Base-by-base conservation (phyloP, 2,888 invertebrate genomes). In the Agonum fuliginosum region DNA sequence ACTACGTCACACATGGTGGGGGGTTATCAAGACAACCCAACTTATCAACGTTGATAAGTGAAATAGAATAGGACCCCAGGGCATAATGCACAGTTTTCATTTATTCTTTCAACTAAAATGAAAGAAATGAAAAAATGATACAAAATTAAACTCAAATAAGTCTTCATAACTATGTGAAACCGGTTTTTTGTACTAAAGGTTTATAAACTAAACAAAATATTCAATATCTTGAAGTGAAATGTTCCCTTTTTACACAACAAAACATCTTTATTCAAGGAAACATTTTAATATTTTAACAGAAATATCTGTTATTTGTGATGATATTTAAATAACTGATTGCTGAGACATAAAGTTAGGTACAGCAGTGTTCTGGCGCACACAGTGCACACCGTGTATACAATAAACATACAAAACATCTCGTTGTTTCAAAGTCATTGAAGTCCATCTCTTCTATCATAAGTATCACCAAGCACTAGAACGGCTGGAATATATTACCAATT, bases 231-330 rank as follows among this genome's bases (percentile, higher is more conserved):
- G 30, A n/a, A 3, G 30, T 30, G 30, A 8, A 8, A 30, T 30
- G 30, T 30, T 30, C 30, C 30, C 30, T 3, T 30, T 30, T 30
- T 72, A 54, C 72, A 72, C 72, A 72, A 72, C 54, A 72, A 54
- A 72, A 72, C 72, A 72, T 72, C 43, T 72, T 72, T 72, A 72
- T 72, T 72, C 37, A 54, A 54, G 48, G 51, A 72, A 72, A 72
- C 51, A 48, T 72, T 72, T 72, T 54, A 72, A 72, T 72, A 51
- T 43, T n/a, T 69, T 14, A 46, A 70, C 48, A 70, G 27, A 20
- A 41, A 27, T 70, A 70, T 70, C 70, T 62, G 58, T 70, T 69
- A 65, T 65, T 14, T 48, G 30, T 62, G 27, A 75, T 65, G 20
- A 62, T 65, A 58, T 67, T 73, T 73, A 14, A 46, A 4, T 46